phyloP scores from a whole-genome alignment of 2,888 invertebrate species.

The Kryphioiulus occultus region DNA sequence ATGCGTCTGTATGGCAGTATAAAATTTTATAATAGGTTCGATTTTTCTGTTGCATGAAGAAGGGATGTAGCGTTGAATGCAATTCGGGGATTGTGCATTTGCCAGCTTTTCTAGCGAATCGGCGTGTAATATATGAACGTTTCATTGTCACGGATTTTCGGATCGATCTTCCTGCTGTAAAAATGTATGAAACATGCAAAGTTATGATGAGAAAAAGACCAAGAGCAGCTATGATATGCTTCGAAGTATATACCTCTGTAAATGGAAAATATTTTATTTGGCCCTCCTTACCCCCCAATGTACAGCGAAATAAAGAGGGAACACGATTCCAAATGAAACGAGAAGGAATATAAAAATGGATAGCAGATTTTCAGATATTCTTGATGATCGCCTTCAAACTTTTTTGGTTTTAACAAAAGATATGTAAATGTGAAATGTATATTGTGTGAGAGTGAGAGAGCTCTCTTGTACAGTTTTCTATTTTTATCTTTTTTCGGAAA shows the following conservation, averaged over 20 bases:
- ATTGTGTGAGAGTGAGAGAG: slow-evolving; percentile 39
- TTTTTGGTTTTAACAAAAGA: slow-evolving; percentile 20
- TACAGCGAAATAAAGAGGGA: slow-evolving; percentile 37
- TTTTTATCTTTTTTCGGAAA: slow-evolving; percentile 31
- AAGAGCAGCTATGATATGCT: slow-evolving; percentile 40
- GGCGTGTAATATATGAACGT: slow-evolving; percentile 16
- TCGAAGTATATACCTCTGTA: slow-evolving; percentile 36
- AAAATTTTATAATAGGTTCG: not conserved
- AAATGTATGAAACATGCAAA: slow-evolving; percentile 24
- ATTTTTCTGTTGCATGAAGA: not conserved
- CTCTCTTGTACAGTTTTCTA: slow-evolving; percentile 40
- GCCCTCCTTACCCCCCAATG: not conserved
- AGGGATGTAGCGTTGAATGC: not conserved
- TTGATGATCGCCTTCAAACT: slow-evolving; percentile 29
- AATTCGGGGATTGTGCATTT: slow-evolving; percentile 39
- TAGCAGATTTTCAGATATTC: slow-evolving; percentile 32
- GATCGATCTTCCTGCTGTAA: slow-evolving; percentile 37
- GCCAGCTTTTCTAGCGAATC: not conserved
- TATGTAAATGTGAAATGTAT: slow-evolving; percentile 39
- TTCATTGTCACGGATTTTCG: slow-evolving; percentile 34
- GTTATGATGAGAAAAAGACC: slow-evolving; percentile 37
- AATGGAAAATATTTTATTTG: slow-evolving; percentile 36
- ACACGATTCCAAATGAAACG: not conserved
- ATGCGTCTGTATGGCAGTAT: not conserved
- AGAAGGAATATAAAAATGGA: slow-evolving; percentile 28